These are phyloP conservation scores for Sesia bembeciformis DNA, from an alignment of 2,888 invertebrate genomes.

Conservation along the genomic window DNA sequence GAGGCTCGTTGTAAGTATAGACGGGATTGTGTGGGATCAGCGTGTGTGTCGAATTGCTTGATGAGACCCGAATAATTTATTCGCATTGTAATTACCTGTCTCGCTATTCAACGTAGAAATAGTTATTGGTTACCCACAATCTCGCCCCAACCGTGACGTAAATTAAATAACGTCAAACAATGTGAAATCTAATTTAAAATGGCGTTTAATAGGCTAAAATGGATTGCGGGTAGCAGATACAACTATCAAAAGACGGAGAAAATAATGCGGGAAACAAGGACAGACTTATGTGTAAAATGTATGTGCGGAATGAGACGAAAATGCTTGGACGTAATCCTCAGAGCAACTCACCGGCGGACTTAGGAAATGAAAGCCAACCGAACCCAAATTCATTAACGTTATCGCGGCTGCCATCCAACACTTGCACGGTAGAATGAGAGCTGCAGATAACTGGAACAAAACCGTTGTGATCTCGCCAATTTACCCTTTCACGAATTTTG, in stretches of 20 bases:
- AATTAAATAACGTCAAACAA: no score
- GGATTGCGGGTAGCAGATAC: conserved; percentile 13
- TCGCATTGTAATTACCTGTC: conserved; percentile 37
- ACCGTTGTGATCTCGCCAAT: background rate
- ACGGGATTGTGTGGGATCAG: conserved; percentile 30
- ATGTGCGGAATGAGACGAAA: conserved; percentile 15
- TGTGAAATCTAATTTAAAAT: no score
- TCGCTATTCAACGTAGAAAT: background rate
- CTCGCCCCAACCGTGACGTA: no score
- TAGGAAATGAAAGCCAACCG: conserved; percentile 49
- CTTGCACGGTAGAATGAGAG: conserved; percentile 16
- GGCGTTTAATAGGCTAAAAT: no score
- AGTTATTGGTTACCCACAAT: no score
- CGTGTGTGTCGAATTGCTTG: conserved; percentile 39
- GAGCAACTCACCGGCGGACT: conserved; percentile 34
- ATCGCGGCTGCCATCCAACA: conserved; percentile 42
- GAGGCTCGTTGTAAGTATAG: conserved; percentile 5
- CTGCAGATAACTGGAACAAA: conserved; percentile 18
- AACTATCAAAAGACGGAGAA: conserved; percentile 17
- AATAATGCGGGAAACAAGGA: conserved; percentile 19
- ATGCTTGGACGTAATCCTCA: conserved; percentile 26
- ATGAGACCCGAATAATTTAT: conserved; percentile 40
- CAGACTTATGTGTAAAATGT: background rate
- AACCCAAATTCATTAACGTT: conserved; percentile 57
- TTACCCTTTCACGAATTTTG: background rate